A percentile compares a stretch with the other conserved stretches of the same genome.
These are phyloP conservation scores for Danaus chrysippus DNA, from an alignment of 2,888 invertebrate species.

Conservation along the genomic window DNA sequence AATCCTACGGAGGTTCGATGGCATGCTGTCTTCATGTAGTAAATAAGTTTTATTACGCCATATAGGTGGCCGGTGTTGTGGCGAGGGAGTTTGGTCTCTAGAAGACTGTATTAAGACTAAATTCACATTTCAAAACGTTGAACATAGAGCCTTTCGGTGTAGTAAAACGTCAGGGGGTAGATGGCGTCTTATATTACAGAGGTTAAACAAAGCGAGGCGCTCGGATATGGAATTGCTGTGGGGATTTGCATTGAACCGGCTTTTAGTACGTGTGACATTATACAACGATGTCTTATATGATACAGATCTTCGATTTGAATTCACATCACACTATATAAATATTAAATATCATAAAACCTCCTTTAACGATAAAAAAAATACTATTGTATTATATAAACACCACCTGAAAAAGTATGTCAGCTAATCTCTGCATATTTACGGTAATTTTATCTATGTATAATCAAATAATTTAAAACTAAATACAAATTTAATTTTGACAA, in stretches of 20 bases:
- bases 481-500: no score
- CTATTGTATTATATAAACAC: no score
- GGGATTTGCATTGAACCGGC: constrained; percentile 32
- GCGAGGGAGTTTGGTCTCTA: constrained; percentile 32
- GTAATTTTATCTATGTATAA: no score
- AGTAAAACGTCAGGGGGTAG: constrained; percentile 40
- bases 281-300: constrained; percentile 13
- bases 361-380: no score
- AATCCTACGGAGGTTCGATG: constrained; percentile 43
- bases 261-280: constrained; percentile 23
- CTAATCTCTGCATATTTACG: no score
- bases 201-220: constrained; percentile 42
- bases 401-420: no score
- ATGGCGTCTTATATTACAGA: constrained; percentile 58
- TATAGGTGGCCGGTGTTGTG: constrained; percentile 12
- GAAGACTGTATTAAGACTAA: constrained; percentile 44
- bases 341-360: no score
- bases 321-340: background rate
- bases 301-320: background rate
- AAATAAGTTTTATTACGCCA: constrained; percentile 35
- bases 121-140: constrained; percentile 42
- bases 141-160: constrained; percentile 43
- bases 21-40: constrained; percentile 51
- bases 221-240: constrained; percentile 32
- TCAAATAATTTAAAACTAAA: no score